Percentiles rank a stretch among this genome's conserved stretches.
Conservation (phyloP, 2,888 invertebrate species). For the Tenodera sinensis region DNA sequence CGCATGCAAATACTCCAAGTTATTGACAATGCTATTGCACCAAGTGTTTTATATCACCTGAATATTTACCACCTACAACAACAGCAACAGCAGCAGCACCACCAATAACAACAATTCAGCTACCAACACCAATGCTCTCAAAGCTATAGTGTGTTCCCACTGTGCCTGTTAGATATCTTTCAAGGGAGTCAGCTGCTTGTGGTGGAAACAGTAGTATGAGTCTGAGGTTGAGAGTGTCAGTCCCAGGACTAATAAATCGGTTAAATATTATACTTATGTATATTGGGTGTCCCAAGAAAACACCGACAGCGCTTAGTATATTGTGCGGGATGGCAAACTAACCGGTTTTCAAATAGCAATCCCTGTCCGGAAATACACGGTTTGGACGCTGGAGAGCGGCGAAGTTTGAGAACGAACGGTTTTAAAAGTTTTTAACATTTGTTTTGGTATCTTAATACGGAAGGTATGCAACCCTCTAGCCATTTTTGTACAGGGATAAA, state of each 20-base stretch:
- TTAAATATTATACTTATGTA: background rate
- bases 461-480: too few relatives aligned
- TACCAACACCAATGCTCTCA: background rate
- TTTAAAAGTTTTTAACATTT: too few relatives aligned
- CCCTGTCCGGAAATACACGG: too few relatives aligned
- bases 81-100: too few relatives aligned
- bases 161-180: background rate
- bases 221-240: background rate
- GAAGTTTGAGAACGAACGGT: too few relatives aligned
- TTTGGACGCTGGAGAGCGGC: too few relatives aligned
- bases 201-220: background rate
- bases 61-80: background rate
- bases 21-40: background rate
- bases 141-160: background rate
- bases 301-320: too few relatives aligned
- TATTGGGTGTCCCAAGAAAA: too few relatives aligned
- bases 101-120: background rate
- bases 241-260: background rate
- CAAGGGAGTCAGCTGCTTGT: background rate
- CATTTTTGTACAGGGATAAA: too few relatives aligned
- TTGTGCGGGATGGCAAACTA: too few relatives aligned
- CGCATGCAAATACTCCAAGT: background rate
- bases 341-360: too few relatives aligned
- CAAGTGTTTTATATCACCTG: background rate
- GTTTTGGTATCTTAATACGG: too few relatives aligned